Evolutionary conservation across 1,140 invertebrate species (phyloP).

Genomic region (Pygmarrhopalites habei): DNA sequence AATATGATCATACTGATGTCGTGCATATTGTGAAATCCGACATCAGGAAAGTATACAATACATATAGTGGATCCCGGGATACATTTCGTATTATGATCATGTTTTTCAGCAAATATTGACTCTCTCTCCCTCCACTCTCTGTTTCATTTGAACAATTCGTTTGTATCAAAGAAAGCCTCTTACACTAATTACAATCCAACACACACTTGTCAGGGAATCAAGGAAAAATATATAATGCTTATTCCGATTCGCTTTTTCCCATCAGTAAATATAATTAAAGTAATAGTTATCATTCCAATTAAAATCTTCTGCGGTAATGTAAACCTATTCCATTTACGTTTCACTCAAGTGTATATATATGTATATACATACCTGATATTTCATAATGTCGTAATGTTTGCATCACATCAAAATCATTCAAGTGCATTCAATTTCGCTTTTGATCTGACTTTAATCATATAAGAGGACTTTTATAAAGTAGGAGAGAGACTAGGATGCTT

Average conservation of each 20-base stretch:
- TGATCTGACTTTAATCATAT: no score
- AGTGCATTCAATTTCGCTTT: no score
- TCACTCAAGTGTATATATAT: not conserved
- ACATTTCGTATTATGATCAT: no score
- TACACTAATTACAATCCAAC: conserved; percentile 37
- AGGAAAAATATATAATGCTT: conserved; percentile 21
- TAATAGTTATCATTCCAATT: conserved; percentile 27
- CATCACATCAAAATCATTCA: no score
- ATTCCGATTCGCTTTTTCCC: conserved; percentile 19
- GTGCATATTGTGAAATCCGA: no score
- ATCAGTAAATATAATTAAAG: conserved; percentile 35
- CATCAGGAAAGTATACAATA: no score
- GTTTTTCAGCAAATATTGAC: conserved; percentile 37
- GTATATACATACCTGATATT: no score
- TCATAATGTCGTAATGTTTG: no score
- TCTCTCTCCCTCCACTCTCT: conserved; percentile 8
- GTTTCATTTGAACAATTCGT: conserved; percentile 10
- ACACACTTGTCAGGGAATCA: conserved; percentile 30
- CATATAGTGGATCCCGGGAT: no score
- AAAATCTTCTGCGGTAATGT: conserved; percentile 15
- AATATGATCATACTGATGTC: no score
- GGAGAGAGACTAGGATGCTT: no score
- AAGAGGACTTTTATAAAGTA: no score
- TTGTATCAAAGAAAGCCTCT: conserved; percentile 34
- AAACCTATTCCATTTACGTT: conserved; percentile 6